phyloP scores from a whole-genome alignment of 2,888 invertebrate genomes.

The Apoda limacodes region DNA sequence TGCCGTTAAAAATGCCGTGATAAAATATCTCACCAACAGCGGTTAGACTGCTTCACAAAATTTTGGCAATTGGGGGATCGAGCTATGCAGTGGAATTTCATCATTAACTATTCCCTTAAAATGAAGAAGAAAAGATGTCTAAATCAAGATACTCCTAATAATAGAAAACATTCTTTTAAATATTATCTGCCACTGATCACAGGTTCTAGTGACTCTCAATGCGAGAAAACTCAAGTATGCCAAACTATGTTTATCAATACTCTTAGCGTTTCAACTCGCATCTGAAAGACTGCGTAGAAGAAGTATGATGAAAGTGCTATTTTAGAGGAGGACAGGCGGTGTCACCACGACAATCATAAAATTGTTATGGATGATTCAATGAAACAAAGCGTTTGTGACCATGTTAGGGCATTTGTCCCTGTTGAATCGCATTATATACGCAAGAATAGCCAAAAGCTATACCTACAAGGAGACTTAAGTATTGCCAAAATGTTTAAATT shows the following conservation, averaged over 20 bases:
- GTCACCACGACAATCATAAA: slow-evolving; percentile 15
- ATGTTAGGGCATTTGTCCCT: slow-evolving; percentile 15
- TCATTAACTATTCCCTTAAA: slow-evolving; percentile 12
- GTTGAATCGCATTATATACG: slow-evolving; percentile 19
- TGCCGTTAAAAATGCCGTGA: slow-evolving; percentile 16
- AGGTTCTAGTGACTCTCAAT: slow-evolving; percentile 10
- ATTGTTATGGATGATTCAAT: slow-evolving; percentile 11
- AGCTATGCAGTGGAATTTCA: slow-evolving; percentile 10
- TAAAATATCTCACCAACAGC: slow-evolving; percentile 11
- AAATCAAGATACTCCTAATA: slow-evolving; percentile 12
- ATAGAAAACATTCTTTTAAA: slow-evolving; percentile 9
- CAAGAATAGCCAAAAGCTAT: slow-evolving; percentile 7
- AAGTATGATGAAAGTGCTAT: slow-evolving; percentile 17
- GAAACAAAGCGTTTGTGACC: slow-evolving; percentile 16
- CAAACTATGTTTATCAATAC: slow-evolving; percentile 14
- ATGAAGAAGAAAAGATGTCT: slow-evolving; percentile 13
- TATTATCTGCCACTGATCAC: slow-evolving; percentile 12
- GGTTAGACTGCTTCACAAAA: slow-evolving; percentile 14
- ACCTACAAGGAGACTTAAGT: slow-evolving; percentile 8
- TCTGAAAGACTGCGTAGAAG: slow-evolving; percentile 17
- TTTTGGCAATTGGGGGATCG: slow-evolving; percentile 17
- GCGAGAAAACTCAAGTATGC: slow-evolving; percentile 13
- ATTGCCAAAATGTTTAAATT: slow-evolving; percentile 15
- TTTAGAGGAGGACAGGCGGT: slow-evolving; percentile 14
- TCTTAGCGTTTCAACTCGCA: slow-evolving; percentile 13